Evolutionary conservation across 2,888 invertebrate species (phyloP).

Genomic region (Conistra vaccinii): DNA sequence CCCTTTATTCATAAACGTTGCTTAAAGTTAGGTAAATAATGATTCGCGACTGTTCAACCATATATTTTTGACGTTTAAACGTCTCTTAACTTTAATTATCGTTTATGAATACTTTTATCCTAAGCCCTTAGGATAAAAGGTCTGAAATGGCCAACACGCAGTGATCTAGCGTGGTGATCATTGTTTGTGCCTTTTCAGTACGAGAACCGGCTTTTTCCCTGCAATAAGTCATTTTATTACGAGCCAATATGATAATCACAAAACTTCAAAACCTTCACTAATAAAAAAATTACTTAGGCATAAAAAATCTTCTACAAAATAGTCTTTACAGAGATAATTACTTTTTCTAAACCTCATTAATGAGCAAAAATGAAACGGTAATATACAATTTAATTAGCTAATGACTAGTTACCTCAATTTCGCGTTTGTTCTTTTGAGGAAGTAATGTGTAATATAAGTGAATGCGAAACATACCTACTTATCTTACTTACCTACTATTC

Average conservation of each 20-base stretch:
- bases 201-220: background rate
- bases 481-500: background rate
- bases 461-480: conserved; percentile 20
- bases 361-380: conserved; percentile 22
- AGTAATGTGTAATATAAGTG: conserved; percentile 19
- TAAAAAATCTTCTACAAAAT: background rate
- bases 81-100: too few species aligned
- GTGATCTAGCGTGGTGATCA: too few species aligned
- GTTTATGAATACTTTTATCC: too few species aligned
- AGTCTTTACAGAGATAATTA: conserved; percentile 3
- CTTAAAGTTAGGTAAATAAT: too few species aligned
- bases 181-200: background rate
- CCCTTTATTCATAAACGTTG: too few species aligned
- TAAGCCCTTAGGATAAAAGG: too few species aligned
- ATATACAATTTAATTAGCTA: conserved; percentile 23
- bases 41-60: too few species aligned
- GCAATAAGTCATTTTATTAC: background rate
- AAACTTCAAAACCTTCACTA: too few species aligned
- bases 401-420: conserved; percentile 24
- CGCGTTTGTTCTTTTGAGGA: conserved; percentile 40
- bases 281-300: background rate
- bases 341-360: conserved; percentile 27
- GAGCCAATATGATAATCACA: background rate
- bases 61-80: too few species aligned
- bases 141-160: background rate